These are phyloP conservation scores for Corythornis leucogaster DNA, from an alignment of 2,797 vertebrate genomes.

Conservation along the genomic window DNA sequence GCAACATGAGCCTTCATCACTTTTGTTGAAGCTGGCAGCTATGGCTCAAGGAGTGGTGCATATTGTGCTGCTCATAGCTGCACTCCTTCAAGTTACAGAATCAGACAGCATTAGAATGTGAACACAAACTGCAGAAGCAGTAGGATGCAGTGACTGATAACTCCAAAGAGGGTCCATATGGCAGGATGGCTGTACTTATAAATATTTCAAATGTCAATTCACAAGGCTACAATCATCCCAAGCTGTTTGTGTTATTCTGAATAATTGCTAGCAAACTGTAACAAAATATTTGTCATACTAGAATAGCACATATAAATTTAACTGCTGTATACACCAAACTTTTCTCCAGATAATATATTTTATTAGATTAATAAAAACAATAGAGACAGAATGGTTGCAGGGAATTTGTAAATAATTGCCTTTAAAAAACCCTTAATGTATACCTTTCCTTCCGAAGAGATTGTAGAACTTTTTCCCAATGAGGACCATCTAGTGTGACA, in stretches of 20 bases:
- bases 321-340: conserved; percentile 40
- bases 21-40: neutral
- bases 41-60: neutral
- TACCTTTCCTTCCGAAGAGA: neutral
- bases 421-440: neutral
- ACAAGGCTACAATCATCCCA: conserved; percentile 67
- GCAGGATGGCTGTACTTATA: conserved; percentile 72
- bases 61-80: neutral
- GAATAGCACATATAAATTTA: conserved; percentile 70
- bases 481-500: neutral
- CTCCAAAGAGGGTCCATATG: conserved; percentile 69
- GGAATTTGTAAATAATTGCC: conserved; percentile 59
- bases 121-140: conserved; percentile 3
- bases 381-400: neutral
- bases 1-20: neutral
- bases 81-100: neutral
- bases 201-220: conserved; percentile 80
- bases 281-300: conserved; percentile 73
- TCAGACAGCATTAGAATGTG: neutral
- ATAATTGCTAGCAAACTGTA: conserved; percentile 71
- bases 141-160: conserved; percentile 40
- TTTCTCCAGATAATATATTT: conserved; percentile 58
- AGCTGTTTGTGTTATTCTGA: conserved; percentile 73
- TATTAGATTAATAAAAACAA: conserved; percentile 61
- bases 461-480: neutral